Base-by-base conservation (phyloP, 2,888 invertebrate species). In the Orthosia gothica region DNA sequence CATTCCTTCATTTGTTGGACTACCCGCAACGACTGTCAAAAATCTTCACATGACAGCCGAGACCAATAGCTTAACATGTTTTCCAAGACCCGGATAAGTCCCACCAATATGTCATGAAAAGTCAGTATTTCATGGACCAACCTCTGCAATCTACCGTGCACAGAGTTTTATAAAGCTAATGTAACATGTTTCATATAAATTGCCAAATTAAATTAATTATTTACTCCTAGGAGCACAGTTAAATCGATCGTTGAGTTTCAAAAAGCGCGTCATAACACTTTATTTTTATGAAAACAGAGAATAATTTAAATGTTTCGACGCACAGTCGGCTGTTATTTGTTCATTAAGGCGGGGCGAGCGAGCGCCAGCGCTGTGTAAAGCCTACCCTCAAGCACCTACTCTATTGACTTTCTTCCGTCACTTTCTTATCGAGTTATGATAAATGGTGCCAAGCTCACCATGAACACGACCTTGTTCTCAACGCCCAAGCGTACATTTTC, bases 351-450 rank as follows among this genome's bases (percentile, higher is more conserved):
- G 93, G 92, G 92, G 92, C 91, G 89, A 89, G 87, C 88, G 87
- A 89, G 86, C 88, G 83, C 87, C 90, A 87, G 81, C 83, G 89
- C 89, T 93, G 91, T 91, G 91, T 90, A 91, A 92, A 93, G 93
- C 94, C 94, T 94, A 94, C 95, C 95, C 94, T 93, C 93, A 87
- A 95, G 94, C 95, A 94, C 95, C 95, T 94, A 94, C 93, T 95
- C 94, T 95, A 95, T 95, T 96, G 96, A 95, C 96, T 96, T 95
- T 96, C 96, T 96, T 96, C 95, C 95, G 95, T 93, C 95, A 95
- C 94, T 95, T 95, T 95, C 95, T 95, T 95, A 95, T 95, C 93
- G 91, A 94, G 95, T 95, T 95, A 96, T 95, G 95, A 95, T 94
- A 95, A 95, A 95, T 94, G 93, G 89, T 85, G 76, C 65, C 26